These are phyloP conservation scores for Bradypodion ventrale DNA, from an alignment of 2,797 vertebrate genomes.

Conservation along the genomic window DNA sequence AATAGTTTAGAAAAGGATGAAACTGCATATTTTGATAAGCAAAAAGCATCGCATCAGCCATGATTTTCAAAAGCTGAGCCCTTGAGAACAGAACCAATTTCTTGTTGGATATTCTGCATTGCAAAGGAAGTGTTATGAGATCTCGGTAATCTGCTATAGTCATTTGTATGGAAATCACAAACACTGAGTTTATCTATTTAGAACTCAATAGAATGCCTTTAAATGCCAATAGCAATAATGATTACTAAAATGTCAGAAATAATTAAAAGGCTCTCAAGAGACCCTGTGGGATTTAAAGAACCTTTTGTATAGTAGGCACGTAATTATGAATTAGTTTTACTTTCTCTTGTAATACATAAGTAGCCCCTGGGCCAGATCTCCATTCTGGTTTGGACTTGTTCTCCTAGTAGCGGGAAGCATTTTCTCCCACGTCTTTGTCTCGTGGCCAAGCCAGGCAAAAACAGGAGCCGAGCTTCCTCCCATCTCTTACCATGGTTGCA, in stretches of 20 bases:
- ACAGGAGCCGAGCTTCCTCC: not conserved
- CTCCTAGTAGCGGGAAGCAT: not conserved
- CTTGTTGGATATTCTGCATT: not conserved
- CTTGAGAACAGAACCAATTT: conserved; percentile 6
- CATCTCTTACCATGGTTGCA: not conserved
- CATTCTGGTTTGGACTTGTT: not conserved
- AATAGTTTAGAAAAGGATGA: not conserved
- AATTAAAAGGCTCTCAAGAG: conserved; percentile 11
- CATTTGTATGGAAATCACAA: conserved; percentile 3
- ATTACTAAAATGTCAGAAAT: conserved; percentile 26
- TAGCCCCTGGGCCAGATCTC: not conserved
- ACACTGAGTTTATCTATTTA: not conserved
- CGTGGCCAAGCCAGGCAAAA: conserved; percentile 1
- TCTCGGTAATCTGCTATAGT: not conserved
- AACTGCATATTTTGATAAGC: not conserved
- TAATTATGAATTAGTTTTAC: conserved; percentile 1
- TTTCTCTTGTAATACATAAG: not conserved
- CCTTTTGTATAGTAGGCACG: not conserved
- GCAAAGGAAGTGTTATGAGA: not conserved
- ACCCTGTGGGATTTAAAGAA: not conserved
- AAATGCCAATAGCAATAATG: not conserved
- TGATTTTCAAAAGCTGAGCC: not conserved
- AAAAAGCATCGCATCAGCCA: not conserved
- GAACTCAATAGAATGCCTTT: conserved; percentile 8
- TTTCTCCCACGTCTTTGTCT: not conserved